phyloP scores from a whole-genome alignment of 2,113 vertebrate species.

The Lepidothrix coronata region DNA sequence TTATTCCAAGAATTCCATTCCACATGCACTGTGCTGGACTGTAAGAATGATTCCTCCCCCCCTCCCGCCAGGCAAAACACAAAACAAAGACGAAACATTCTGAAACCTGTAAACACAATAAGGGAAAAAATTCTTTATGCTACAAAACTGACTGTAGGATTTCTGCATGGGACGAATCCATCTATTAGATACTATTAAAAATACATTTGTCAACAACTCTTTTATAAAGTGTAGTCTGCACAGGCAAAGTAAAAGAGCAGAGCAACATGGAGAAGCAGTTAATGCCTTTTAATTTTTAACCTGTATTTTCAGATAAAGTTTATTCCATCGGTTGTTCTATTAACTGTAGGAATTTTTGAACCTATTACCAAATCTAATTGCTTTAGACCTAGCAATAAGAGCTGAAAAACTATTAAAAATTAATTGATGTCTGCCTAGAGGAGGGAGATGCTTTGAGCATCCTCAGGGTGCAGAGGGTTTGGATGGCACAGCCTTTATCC shows the following conservation, averaged over 20 bases:
- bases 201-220: not conserved
- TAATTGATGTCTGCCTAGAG: not conserved
- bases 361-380: not conserved
- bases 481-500: not conserved
- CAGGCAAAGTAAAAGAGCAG: not conserved
- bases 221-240: not conserved
- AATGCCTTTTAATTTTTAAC: slow-evolving; percentile 29
- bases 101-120: not conserved
- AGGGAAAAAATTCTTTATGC: not conserved
- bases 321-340: not conserved
- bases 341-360: not conserved
- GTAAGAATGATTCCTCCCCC: not conserved
- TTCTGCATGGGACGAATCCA: not conserved
- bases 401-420: not conserved
- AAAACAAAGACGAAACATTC: slow-evolving; percentile 10
- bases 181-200: not conserved
- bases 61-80: not conserved
- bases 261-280: not conserved
- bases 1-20: slow-evolving; percentile 51
- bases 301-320: not conserved
- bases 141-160: not conserved
- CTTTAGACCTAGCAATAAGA: not conserved
- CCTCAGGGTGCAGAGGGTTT: not conserved
- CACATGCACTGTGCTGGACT: not conserved
- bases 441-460: not conserved